Evolutionary conservation across 2,113 vertebrate genomes (phyloP).

Genomic region (Corydoras sp.): DNA sequence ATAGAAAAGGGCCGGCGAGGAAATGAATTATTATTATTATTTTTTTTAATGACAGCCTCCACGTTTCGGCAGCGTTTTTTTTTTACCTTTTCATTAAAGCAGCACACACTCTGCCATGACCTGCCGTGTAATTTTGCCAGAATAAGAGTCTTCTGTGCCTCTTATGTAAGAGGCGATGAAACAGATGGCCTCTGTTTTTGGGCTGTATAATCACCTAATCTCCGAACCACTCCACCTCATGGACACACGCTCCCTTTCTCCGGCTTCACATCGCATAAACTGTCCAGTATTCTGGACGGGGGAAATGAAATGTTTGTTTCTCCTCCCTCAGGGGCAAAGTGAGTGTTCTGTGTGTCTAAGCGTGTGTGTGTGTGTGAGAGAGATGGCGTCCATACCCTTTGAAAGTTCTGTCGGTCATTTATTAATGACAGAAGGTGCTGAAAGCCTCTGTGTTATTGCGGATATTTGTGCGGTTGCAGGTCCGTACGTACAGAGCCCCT

Average conservation of each 20-base stretch:
- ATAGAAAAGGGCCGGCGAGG: no score
- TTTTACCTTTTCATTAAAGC: not conserved
- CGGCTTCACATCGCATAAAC: constrained; percentile 59
- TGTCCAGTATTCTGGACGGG: constrained; percentile 58
- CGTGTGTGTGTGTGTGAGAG: constrained; percentile 1
- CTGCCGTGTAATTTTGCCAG: constrained; percentile 17
- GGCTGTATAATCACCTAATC: constrained; percentile 39
- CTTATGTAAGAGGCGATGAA: constrained; percentile 36
- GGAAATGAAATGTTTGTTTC: constrained; percentile 74
- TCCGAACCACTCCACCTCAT: constrained; percentile 31
- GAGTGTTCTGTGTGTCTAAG: constrained; percentile 1
- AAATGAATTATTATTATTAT: no score
- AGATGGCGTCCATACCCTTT: constrained; percentile 1
- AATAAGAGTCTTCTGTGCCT: constrained; percentile 33
- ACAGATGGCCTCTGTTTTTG: constrained; percentile 25
- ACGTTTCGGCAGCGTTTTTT: not conserved
- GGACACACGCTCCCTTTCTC: constrained; percentile 41
- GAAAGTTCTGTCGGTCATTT: constrained; percentile 24
- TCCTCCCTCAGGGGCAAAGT: constrained; percentile 43
- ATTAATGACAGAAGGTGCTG: constrained; percentile 30
- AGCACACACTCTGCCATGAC: not conserved
- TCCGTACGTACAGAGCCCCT: no score
- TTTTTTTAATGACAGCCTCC: no score
- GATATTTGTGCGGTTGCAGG: not conserved
- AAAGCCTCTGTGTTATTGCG: constrained; percentile 22